phyloP scores from a whole-genome alignment of 2,797 vertebrate genomes.

The Phrynocephalus guinanensis region DNA sequence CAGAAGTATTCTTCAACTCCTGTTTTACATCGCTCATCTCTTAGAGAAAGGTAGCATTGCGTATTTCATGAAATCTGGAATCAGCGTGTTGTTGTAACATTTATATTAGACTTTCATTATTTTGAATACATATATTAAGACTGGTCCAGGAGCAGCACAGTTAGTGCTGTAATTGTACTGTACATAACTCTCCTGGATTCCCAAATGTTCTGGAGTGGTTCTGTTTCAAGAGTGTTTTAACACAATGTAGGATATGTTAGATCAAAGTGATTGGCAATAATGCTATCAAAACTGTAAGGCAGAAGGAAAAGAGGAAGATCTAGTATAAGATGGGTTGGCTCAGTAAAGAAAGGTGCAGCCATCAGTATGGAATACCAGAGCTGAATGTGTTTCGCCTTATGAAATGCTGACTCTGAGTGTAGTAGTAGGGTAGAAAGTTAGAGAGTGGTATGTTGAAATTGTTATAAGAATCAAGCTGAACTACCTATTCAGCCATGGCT shows the following conservation, averaged over 20 bases:
- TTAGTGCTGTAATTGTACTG: not conserved
- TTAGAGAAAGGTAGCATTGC: constrained; percentile 87
- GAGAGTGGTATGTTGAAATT: not conserved
- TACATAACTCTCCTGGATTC: not conserved
- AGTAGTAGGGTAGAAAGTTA: not conserved
- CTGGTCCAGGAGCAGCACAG: not conserved
- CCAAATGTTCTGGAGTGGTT: not conserved
- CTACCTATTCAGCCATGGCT: not conserved
- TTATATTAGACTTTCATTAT: not conserved
- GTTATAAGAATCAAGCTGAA: not conserved
- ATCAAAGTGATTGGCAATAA: no score
- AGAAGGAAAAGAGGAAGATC: no score
- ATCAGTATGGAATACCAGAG: no score
- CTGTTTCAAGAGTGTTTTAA: not conserved
- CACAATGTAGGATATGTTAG: not conserved
- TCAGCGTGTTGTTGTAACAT: not conserved
- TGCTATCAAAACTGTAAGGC: no score
- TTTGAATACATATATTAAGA: not conserved
- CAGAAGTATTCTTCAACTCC: constrained; percentile 76
- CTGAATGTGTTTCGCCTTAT: not conserved
- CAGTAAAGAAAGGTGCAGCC: no score
- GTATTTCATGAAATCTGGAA: not conserved
- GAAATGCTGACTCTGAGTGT: not conserved
- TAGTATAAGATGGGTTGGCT: no score
- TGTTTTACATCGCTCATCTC: constrained; percentile 81